Conservation (phyloP, 1,140 invertebrate species). For the Saccostrea cuccullata region DNA sequence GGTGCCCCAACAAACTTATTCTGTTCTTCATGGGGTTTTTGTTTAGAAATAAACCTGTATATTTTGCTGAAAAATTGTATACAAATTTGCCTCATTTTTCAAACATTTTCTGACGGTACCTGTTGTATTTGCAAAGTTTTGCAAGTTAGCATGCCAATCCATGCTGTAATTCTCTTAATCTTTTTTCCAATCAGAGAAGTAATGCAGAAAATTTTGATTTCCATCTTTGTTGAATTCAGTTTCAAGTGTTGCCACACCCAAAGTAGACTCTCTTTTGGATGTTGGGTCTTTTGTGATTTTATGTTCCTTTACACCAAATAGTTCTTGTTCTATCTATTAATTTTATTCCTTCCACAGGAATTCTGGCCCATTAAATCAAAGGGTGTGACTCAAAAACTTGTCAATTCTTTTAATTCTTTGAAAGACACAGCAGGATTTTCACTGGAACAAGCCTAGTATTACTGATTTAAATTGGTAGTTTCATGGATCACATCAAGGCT, state of each 20-base stretch:
- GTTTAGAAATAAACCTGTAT: conserved; percentile 54
- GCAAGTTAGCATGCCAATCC: background rate
- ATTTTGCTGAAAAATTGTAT: conserved; percentile 56
- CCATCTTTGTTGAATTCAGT: background rate
- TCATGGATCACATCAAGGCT: conserved; percentile 47
- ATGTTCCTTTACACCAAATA: background rate
- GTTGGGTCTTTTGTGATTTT: conserved; percentile 20
- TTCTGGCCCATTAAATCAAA: conserved; percentile 40
- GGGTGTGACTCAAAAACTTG: background rate
- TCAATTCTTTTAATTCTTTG: conserved; percentile 40
- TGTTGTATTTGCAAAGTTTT: background rate
- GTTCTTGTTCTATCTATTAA: background rate
- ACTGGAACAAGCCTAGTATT: conserved; percentile 40
- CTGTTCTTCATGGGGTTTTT: conserved; percentile 42
- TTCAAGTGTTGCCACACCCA: background rate
- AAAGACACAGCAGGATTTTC: conserved; percentile 57
- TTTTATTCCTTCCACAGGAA: conserved; percentile 23
- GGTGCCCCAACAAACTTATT: too few species aligned
- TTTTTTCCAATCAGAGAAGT: background rate
- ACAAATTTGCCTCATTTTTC: conserved; percentile 14
- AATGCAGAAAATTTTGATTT: conserved; percentile 36
- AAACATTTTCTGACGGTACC: background rate
- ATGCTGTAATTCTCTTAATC: conserved; percentile 9
- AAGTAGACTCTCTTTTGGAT: background rate
- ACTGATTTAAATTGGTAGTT: conserved; percentile 35